Evolutionary conservation across 92 coral and sea anemone species (phyloP), one percentile per base, ranked within the genome.

Genomic region (Porites cylindrica): DNA sequence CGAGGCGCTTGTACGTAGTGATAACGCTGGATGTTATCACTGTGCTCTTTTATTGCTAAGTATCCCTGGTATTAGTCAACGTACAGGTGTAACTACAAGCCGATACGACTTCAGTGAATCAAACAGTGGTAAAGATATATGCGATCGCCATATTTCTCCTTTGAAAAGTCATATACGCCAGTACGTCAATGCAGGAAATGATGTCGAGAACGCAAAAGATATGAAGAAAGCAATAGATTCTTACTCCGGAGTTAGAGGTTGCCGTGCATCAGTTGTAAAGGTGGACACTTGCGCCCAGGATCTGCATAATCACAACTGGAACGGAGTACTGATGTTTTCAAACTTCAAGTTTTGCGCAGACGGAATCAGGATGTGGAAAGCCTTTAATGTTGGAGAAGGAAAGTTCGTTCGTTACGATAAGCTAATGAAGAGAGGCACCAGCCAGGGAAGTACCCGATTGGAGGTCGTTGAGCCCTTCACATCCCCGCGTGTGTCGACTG

Each of bases 21-120:
- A 82, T 51, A 82, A 82, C 51, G 79, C 87, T 16, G 80, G 87
- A 10, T 82, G 72, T 60, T 84, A 84, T 74, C 87, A 83, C 78
- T 72, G 71, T 56, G 87, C 87, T 24, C 69, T 23, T 21, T 51
- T 83, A 66, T 12, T 84, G 60, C 88, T 84, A 18, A 72, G 72
- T 58, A 74, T 60, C 1, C 80, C 38, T n/a, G 88, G 80, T 52
- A 84, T 84, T 66, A 66, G 68, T 19, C 75, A 52, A 54, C 67
- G 81, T 52, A 77, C 81, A 52, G 81, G 67, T 54, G 67, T 77
- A 13, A 12, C 9, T 16, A 51, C 72, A 67, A 67, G 66, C 17
- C 66, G 66, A 61, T 17, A 61, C n/a, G 66, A 61, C 85, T 24
- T 80, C 50, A 80, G 64, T 62, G 75, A 80, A 53, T 65, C 85